phyloP scores from a whole-genome alignment of 2,888 invertebrate species.

The Apeira syringaria region DNA sequence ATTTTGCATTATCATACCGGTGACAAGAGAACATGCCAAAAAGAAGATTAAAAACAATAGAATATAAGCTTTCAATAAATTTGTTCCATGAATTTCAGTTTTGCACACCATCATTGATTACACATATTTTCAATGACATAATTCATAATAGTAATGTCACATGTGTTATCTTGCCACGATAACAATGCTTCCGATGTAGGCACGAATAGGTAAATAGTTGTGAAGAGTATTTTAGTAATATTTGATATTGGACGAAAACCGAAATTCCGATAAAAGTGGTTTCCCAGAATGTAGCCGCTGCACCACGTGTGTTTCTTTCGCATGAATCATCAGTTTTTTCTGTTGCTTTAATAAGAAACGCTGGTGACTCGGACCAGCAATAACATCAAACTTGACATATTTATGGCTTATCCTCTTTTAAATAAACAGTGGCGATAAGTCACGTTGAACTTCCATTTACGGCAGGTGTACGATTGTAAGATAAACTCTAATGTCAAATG shows the following conservation, averaged over 20 bases:
- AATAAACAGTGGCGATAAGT: constrained; percentile 1
- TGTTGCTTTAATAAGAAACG: constrained; percentile 25
- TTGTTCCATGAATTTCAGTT: too few relatives aligned
- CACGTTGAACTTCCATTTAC: constrained; percentile 3
- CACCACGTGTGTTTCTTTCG: constrained; percentile 10
- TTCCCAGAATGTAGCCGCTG: constrained; percentile 8
- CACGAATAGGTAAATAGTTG: constrained; percentile 4
- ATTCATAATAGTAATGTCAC: constrained; percentile 35
- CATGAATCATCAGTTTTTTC: constrained; percentile 35
- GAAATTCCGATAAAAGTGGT: constrained; percentile 1
- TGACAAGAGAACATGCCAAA: too few relatives aligned
- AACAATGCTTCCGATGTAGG: constrained; percentile 29
- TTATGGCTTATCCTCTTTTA: constrained; percentile 12
- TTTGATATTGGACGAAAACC: constrained; percentile 5
- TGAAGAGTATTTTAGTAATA: neutral
- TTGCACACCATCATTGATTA: neutral
- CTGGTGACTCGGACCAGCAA: constrained; percentile 19
- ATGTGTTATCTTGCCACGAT: constrained; percentile 37
- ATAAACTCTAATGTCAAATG: constrained; percentile 11
- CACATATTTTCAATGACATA: constrained; percentile 30
- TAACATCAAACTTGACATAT: constrained; percentile 19
- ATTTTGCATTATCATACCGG: too few relatives aligned
- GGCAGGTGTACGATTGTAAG: constrained; percentile 13
- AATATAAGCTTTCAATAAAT: too few relatives aligned
- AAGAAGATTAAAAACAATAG: too few relatives aligned